Base-by-base conservation (phyloP, 2,797 vertebrate species). In the Poecilia wingei region DNA sequence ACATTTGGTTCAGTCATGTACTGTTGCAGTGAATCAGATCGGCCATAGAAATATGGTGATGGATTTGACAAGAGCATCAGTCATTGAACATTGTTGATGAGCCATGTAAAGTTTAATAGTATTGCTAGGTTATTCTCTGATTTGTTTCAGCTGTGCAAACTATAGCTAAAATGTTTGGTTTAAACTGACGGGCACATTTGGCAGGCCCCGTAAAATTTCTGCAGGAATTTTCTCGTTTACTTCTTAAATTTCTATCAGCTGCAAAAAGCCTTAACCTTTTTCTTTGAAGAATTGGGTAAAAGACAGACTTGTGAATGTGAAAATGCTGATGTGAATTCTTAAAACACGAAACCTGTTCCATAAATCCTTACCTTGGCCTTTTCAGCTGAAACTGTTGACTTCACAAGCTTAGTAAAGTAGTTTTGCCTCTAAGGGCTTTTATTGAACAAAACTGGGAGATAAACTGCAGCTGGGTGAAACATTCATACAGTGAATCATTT, bases 281-380 rank as follows among this genome's bases (percentile, higher is more conserved):
- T 55, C 49, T 22, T 51, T 55, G 22, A 55, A 55, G 25, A 55
- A 55, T n/a, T 3, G 53, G 25, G 53, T 55, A 12, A 55, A 55
- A 55, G 22, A 8, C 51, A 55, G 53, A 55, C 53, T 55, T 55
- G 53, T 55, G 22, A 53, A 53, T 25, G 22, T 53, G 51, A 53
- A 25, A 53, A 53, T 53, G 51, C 41, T 77, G 59, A 79, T 85
- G 78, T 70, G 78, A 82, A 75, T 55, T 10, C 9, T 55, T 55
- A n/a, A 41, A 39, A 53, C 66, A 47, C 31, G 10, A 79, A 53
- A 43, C 28, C 41, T 28, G 6, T 28, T 46, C 46, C 20, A 20
- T 31, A 25, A n/a, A 72, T 4, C 47, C 43, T 5, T 71, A 31
- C n/a, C 43, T 3, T 2, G 6, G 43, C 25, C 3, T 74, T 68